phyloP scores from a whole-genome alignment of 92 coral and sea anemone genomes.

The Micromussa lordhowensis region DNA sequence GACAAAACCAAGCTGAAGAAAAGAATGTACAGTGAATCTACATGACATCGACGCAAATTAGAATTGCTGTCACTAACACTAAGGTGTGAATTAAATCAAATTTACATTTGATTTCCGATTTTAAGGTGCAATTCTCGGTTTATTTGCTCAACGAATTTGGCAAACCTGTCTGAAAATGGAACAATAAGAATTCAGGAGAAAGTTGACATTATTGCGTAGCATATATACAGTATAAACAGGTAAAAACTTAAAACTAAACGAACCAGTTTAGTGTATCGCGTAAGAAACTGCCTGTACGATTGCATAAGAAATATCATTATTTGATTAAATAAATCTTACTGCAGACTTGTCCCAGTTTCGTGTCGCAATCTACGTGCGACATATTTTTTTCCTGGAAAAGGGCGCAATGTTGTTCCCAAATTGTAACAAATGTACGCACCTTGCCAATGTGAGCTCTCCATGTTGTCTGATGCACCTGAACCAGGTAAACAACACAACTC shows the following conservation, averaged over 20 bases:
- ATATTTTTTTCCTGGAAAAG: neutral
- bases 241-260: neutral
- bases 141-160: neutral
- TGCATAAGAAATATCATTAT: too few species aligned
- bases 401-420: neutral
- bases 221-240: neutral
- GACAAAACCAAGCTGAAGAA: too few species aligned
- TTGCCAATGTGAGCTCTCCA: constrained; percentile 29
- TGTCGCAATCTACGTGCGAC: neutral
- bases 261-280: neutral
- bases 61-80: neutral
- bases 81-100: constrained; percentile 18
- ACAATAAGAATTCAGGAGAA: neutral
- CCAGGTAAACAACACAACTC: constrained; percentile 27
- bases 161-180: neutral
- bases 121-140: neutral
- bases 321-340: neutral
- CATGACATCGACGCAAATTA: neutral
- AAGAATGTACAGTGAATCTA: neutral
- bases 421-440: neutral
- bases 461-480: neutral
- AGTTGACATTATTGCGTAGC: neutral
- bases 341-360: neutral
- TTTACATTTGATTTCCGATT: neutral
- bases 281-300: too few species aligned